Percentiles rank a stretch among this genome's conserved stretches.
These are phyloP conservation scores for Pluvianellus socialis DNA, from an alignment of 2,113 vertebrate species.

Conservation along the genomic window DNA sequence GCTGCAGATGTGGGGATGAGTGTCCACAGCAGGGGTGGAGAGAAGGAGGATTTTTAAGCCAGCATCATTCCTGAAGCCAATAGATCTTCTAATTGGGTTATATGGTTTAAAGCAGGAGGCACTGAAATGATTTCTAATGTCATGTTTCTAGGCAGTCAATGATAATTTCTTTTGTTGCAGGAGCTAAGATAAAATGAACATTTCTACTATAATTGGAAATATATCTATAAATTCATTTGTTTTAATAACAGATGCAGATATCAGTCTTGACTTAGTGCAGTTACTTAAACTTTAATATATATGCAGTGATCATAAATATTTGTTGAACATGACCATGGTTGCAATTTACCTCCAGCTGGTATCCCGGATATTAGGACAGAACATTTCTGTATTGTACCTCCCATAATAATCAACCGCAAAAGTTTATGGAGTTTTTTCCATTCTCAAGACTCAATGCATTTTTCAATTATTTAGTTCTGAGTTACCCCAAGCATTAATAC, in stretches of 20 bases:
- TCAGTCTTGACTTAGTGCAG: not conserved
- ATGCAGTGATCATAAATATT: not conserved
- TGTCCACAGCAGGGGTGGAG: not conserved
- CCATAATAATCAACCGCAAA: not conserved
- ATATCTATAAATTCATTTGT: not conserved
- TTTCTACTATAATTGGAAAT: not conserved
- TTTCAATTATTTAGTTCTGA: not conserved
- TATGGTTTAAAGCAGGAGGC: not conserved
- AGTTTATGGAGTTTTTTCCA: not conserved
- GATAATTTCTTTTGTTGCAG: not conserved
- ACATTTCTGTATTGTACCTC: not conserved
- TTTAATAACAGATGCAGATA: not conserved
- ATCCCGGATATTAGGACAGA: not conserved
- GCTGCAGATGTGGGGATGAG: accelerated
- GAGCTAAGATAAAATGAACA: not conserved
- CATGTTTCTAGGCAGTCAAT: not conserved
- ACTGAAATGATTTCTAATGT: not conserved
- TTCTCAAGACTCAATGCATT: not conserved
- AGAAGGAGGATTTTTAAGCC: not conserved
- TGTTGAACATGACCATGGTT: not conserved
- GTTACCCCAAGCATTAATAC: not conserved
- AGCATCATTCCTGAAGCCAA: not conserved
- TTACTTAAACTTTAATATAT: not conserved
- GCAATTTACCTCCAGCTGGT: not conserved
- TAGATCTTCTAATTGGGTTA: too few species aligned